phyloP scores from a whole-genome alignment of 2,797 vertebrate genomes.

The Hydrophis major region DNA sequence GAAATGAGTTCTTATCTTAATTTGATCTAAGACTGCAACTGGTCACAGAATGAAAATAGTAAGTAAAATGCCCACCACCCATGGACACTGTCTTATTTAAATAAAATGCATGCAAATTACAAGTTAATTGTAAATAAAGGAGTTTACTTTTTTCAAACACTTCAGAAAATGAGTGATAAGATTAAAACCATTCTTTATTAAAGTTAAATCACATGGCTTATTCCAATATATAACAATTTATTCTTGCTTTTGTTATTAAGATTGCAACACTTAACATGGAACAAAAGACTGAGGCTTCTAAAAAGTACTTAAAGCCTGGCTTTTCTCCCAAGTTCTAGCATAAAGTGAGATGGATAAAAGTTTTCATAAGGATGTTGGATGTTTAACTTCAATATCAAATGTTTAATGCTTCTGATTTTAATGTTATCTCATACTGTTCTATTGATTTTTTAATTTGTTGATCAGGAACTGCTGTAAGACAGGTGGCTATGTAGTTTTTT shows the following conservation, averaged over 20 bases:
- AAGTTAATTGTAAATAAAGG: slow-evolving; percentile 51
- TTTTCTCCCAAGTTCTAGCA: too few species aligned
- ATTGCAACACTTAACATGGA: slow-evolving; percentile 37
- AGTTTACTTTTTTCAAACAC: slow-evolving; percentile 42
- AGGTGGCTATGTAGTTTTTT: too few species aligned
- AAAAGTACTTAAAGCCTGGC: too few species aligned
- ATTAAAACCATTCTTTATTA: slow-evolving; percentile 51
- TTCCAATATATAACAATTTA: slow-evolving; percentile 53
- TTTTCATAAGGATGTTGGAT: too few species aligned
- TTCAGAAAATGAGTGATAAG: slow-evolving; percentile 51
- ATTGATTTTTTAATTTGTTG: too few species aligned
- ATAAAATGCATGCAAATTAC: background rate
- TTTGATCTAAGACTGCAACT: background rate
- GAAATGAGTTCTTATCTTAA: background rate
- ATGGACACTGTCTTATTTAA: background rate
- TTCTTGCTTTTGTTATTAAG: slow-evolving; percentile 36
- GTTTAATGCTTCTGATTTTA: too few species aligned
- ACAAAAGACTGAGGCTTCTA: slow-evolving; percentile 10
- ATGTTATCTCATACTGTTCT: too few species aligned
- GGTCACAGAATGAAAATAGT: background rate
- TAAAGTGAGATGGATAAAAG: too few species aligned
- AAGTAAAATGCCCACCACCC: background rate
- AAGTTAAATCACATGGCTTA: slow-evolving; percentile 52
- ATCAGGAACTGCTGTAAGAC: too few species aligned
- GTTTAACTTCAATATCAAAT: too few species aligned